Percentiles rank a stretch among this genome's conserved stretches.
Evolutionary conservation across 2,113 vertebrate genomes (phyloP).

Genomic region (Pseudorhombus dupliciocellatus): DNA sequence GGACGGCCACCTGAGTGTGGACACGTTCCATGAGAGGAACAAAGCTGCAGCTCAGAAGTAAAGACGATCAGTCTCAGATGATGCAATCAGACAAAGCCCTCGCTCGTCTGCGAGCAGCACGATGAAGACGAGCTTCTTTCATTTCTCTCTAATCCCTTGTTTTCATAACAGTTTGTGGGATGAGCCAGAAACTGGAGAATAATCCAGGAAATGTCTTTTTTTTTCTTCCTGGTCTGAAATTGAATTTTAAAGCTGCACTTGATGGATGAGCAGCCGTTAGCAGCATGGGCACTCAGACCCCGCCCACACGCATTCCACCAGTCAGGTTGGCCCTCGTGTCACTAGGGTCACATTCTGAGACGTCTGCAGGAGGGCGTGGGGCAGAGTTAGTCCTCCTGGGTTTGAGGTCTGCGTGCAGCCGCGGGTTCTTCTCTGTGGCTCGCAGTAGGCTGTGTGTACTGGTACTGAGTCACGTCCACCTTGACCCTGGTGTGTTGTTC

Average conservation of each 20-base stretch:
- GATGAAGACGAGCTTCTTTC: not conserved
- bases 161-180: slow-evolving; percentile 21
- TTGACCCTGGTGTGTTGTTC: slow-evolving; percentile 13
- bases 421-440: too few species aligned
- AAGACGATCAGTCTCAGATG: not conserved
- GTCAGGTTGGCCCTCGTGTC: too few species aligned
- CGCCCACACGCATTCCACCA: too few species aligned
- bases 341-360: too few species aligned
- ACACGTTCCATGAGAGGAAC: too few species aligned
- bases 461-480: slow-evolving; percentile 6
- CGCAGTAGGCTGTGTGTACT: too few species aligned
- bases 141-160: slow-evolving; percentile 9
- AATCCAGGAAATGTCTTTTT: slow-evolving; percentile 30
- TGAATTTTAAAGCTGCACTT: not conserved
- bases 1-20: too few species aligned
- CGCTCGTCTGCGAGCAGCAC: not conserved
- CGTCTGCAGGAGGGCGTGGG: too few species aligned
- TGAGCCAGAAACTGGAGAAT: slow-evolving; percentile 9
- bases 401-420: too few species aligned
- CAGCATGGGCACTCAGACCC: too few species aligned
- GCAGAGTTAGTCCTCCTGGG: too few species aligned
- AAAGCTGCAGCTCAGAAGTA: too few species aligned
- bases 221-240: slow-evolving; percentile 7
- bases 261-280: not conserved
- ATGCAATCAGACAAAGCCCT: not conserved